Conservation (phyloP, 2,888 invertebrate genomes). For the Pseudanteris insignis region DNA sequence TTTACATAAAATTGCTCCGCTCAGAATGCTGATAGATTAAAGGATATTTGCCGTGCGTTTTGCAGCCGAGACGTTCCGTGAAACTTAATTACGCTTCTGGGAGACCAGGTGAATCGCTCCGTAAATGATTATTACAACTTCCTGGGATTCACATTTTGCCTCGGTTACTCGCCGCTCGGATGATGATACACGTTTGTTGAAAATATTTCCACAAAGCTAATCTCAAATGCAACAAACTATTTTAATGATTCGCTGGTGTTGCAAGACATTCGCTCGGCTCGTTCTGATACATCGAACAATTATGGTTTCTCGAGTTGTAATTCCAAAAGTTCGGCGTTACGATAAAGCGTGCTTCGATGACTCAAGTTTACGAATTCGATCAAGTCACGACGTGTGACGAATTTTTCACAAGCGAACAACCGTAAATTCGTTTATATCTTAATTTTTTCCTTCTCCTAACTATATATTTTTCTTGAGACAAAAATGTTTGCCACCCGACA, state of each 20-base stretch:
- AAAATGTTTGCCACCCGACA: too few species aligned
- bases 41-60: too few species aligned
- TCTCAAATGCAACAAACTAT: constrained; percentile 18
- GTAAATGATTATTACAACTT: constrained; percentile 30
- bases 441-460: too few species aligned
- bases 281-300: constrained; percentile 6
- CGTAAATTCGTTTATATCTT: too few species aligned
- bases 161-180: constrained; percentile 11
- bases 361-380: too few species aligned
- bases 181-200: constrained; percentile 20
- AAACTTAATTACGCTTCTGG: constrained; percentile 29
- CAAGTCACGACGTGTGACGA: too few species aligned
- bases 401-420: too few species aligned
- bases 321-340: background rate
- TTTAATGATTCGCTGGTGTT: constrained; percentile 12
- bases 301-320: constrained; percentile 9
- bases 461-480: too few species aligned
- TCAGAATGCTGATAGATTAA: too few species aligned
- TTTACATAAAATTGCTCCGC: too few species aligned
- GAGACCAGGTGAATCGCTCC: constrained; percentile 16
- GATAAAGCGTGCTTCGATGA: background rate
- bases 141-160: constrained; percentile 31
- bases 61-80: too few species aligned
- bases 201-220: constrained; percentile 21
- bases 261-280: constrained; percentile 5